phyloP scores from a whole-genome alignment of 2,797 vertebrate genomes.

The Megaceryle alcyon region DNA sequence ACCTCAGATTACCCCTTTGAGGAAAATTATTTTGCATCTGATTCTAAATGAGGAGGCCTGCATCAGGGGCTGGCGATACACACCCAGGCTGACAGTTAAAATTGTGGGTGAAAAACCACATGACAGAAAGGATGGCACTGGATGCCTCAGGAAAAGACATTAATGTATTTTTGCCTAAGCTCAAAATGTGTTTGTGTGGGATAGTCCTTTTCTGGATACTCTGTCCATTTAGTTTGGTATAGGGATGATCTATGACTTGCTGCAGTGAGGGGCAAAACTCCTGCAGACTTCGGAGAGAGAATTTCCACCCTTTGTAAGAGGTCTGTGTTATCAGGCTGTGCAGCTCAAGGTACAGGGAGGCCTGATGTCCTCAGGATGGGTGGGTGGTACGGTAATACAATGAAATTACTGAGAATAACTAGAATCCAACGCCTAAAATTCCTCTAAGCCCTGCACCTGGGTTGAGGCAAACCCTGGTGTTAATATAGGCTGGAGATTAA shows the following conservation, averaged over 20 bases:
- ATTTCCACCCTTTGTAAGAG: not conserved
- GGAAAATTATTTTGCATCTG: not conserved
- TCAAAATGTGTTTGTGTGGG: not conserved
- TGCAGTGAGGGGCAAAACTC: not conserved
- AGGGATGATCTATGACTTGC: not conserved
- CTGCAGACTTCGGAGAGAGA: not conserved
- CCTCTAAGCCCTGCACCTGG: too few species aligned
- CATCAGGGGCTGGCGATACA: not conserved
- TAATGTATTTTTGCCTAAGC: not conserved
- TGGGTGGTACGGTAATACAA: not conserved
- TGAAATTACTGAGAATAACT: not conserved
- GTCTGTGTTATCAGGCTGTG: not conserved
- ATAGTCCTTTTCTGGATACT: not conserved
- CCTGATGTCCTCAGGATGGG: not conserved
- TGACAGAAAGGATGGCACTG: not conserved
- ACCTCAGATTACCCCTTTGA: not conserved
- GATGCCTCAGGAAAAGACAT: not conserved
- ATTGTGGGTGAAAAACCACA: not conserved
- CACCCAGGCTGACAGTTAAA: not conserved
- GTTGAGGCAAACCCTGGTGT: too few species aligned
- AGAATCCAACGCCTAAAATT: not conserved
- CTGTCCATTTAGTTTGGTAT: not conserved
- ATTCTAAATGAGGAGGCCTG: not conserved
- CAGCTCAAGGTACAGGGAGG: not conserved
- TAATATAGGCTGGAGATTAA: too few species aligned